phyloP scores from a whole-genome alignment of 2,797 vertebrate genomes.

The Manis crassicaudata region DNA sequence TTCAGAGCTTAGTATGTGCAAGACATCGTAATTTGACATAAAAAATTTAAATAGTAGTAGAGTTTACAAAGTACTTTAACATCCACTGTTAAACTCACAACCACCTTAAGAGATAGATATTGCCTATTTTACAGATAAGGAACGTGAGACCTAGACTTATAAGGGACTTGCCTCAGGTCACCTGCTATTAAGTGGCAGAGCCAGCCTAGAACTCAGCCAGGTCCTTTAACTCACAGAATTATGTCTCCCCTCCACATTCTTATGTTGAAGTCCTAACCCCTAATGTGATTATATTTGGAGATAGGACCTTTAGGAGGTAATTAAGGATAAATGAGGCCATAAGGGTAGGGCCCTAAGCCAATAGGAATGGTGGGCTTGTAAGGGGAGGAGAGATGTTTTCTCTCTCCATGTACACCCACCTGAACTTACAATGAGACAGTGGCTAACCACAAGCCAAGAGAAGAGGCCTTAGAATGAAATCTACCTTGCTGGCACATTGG shows the following conservation, averaged over 20 bases:
- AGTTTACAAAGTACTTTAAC: neutral
- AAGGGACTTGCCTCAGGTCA: neutral
- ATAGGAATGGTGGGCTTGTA: neutral
- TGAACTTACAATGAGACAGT: neutral
- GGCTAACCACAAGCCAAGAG: neutral
- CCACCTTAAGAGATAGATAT: neutral
- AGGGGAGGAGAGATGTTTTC: neutral
- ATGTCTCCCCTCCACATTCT: neutral
- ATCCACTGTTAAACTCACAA: neutral
- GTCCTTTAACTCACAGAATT: neutral
- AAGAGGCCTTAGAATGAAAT: neutral
- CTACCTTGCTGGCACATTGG: neutral
- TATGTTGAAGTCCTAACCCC: neutral
- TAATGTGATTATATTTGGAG: neutral
- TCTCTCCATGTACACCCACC: neutral
- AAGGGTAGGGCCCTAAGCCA: neutral
- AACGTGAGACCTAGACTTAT: neutral
- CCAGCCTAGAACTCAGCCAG: neutral
- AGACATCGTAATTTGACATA: neutral
- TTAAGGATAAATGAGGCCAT: neutral
- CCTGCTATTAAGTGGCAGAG: neutral
- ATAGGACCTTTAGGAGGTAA: neutral
- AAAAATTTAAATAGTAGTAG: conserved; percentile 29
- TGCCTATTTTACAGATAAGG: neutral
- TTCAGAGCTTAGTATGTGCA: neutral